These are phyloP conservation scores for Sparus aurata DNA, from an alignment of 2,797 vertebrate genomes.

Conservation along the genomic window DNA sequence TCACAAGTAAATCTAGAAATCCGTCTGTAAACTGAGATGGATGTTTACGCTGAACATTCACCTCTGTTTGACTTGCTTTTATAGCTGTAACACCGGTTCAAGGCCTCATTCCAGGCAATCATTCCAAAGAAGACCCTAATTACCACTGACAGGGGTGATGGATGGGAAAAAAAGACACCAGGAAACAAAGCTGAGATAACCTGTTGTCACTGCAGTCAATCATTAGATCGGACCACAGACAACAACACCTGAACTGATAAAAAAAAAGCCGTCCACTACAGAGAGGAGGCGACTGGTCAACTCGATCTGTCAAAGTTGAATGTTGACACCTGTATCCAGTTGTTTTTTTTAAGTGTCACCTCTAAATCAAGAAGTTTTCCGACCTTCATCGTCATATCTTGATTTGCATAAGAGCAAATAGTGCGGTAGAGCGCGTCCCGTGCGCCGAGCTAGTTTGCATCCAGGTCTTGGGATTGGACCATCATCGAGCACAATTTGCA, in stretches of 20 bases:
- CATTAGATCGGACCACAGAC: too few relatives aligned
- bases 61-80: too few relatives aligned
- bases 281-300: too few relatives aligned
- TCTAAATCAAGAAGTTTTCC: neutral
- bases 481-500: slow-evolving; percentile 9
- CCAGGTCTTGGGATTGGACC: neutral
- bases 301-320: neutral
- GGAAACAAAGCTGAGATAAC: too few relatives aligned
- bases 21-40: neutral
- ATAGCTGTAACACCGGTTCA: too few relatives aligned
- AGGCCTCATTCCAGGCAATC: too few relatives aligned
- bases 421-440: neutral
- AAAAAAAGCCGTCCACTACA: too few relatives aligned
- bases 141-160: neutral
- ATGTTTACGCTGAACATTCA: too few relatives aligned
- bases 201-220: neutral
- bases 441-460: slow-evolving; percentile 11
- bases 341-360: neutral
- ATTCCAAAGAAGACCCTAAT: too few relatives aligned
- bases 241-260: neutral
- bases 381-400: neutral
- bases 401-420: slow-evolving; percentile 2
- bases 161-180: neutral
- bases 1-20: neutral
- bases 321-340: neutral